phyloP scores from a whole-genome alignment of 2,113 vertebrate genomes.

The Tragelaphus buxtoni region DNA sequence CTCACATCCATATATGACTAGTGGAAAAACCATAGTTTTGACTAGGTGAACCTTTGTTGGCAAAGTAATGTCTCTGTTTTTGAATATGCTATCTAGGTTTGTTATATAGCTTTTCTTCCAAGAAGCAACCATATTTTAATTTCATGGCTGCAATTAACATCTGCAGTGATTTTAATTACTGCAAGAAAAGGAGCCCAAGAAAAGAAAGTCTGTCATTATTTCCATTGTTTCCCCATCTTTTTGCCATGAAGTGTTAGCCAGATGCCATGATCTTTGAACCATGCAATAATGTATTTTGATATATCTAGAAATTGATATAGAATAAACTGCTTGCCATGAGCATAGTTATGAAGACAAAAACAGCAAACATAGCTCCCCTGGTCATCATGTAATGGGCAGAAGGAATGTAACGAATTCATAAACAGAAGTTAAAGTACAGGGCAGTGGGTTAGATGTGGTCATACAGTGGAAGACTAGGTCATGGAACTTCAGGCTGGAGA shows the following conservation, averaged over 20 bases:
- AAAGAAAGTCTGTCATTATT: not conserved
- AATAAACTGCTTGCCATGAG: not conserved
- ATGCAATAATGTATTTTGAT: not conserved
- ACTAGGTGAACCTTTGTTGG: not conserved
- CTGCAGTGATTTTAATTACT: not conserved
- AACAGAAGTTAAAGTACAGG: not conserved
- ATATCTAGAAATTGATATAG: not conserved
- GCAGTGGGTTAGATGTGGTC: accelerated
- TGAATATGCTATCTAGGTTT: not conserved
- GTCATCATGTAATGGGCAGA: not conserved
- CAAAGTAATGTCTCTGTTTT: not conserved
- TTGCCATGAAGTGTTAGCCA: not conserved
- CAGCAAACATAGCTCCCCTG: not conserved
- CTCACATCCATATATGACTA: not conserved
- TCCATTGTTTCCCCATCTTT: not conserved
- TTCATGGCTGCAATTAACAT: not conserved
- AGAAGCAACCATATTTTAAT: not conserved
- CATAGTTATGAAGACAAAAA: not conserved
- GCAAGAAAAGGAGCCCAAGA: not conserved
- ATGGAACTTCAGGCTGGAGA: not conserved
- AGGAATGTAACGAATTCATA: not conserved
- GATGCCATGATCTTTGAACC: not conserved
- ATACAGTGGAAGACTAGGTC: not conserved
- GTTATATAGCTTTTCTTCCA: not conserved
- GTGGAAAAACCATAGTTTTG: not conserved